Base-by-base conservation (phyloP, 2,113 vertebrate genomes). In the Bos javanicus region DNA sequence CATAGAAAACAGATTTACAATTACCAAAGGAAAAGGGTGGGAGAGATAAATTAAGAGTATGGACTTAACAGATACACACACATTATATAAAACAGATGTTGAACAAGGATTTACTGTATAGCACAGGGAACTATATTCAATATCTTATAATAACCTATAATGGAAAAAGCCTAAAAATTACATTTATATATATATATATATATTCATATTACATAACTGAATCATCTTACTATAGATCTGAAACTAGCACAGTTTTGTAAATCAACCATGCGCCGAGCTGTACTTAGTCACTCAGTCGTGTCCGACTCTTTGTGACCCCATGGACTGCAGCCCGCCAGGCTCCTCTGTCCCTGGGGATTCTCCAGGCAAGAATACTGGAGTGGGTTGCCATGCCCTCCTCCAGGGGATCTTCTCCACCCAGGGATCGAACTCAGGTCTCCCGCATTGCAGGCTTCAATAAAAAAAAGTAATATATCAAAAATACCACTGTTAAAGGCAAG, bases 261-360 rank as follows among this genome's bases (percentile, higher is more conserved):
- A 54, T 23, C 50, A n/a, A 8, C 17, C 50, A n/a, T n/a, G 33
- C 0, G 5, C 19, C 23, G n/a, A 12, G 9, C n/a, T 12, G 36
- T 6, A 0, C 36, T 23, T 74, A 13, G 36, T 25, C 67, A 6
- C 0, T 74, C 36, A 39, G 36, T 23, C 5, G 1, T 71, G n/a
- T 39, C 67, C 36, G n/a, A 39, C n/a, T 6, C 67, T 71, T 6
- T 6, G 67, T 7, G 36, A 74, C 67, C 36, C 67, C 2, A 1
- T 3, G 19, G n/a, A 39, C 67, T 74, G 19, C 21, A 39, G n/a
- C 21, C 21, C 1, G 5, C 5, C 67, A 74, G 67, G 67, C 67
- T 74, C 67, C 67, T 39, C 36, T 74, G 19, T 74, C 67, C 36
- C n/a, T 74, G 67, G n/a, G 21, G 21, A 39, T 13, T 74, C 67